Evolutionary conservation across 2,888 invertebrate genomes (phyloP).

Genomic region (Ectemnius cavifrons): DNA sequence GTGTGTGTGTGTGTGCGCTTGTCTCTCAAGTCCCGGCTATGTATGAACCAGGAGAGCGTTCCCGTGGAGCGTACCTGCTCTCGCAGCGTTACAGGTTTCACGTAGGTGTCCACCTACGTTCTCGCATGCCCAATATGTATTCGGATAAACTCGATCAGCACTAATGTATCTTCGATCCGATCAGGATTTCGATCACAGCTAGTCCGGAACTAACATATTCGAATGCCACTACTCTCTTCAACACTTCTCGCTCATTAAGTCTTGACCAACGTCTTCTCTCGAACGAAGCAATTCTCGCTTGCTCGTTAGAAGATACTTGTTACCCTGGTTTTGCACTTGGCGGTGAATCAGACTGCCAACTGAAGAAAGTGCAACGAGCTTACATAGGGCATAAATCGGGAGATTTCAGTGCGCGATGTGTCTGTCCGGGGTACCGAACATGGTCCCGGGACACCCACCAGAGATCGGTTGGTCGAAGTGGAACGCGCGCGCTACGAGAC

Average conservation of each 20-base stretch:
- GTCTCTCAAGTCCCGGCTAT: constrained; percentile 23
- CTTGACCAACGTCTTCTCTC: no score
- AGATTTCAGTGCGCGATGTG: neutral
- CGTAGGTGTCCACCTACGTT: constrained; percentile 49
- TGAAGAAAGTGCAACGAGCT: no score
- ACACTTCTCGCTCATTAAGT: no score
- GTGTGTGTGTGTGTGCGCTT: neutral
- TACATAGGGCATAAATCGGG: constrained; percentile 1
- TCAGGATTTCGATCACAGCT: constrained; percentile 18
- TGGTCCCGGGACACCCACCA: neutral
- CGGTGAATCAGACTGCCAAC: no score
- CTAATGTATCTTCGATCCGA: constrained; percentile 25
- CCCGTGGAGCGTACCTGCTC: constrained; percentile 45
- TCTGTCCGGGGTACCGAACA: constrained; percentile 3
- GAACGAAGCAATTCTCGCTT: neutral
- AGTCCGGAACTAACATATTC: constrained; percentile 5
- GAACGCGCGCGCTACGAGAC: constrained; percentile 1
- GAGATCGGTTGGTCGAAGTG: neutral
- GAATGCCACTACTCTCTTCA: no score
- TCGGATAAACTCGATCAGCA: constrained; percentile 21
- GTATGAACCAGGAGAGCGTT: constrained; percentile 25
- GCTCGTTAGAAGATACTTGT: no score
- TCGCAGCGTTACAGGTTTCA: constrained; percentile 42
- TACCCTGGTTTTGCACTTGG: no score
- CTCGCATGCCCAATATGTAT: constrained; percentile 35